Conservation (phyloP, 2,797 vertebrate genomes). For the Hemibagrus guttatus region DNA sequence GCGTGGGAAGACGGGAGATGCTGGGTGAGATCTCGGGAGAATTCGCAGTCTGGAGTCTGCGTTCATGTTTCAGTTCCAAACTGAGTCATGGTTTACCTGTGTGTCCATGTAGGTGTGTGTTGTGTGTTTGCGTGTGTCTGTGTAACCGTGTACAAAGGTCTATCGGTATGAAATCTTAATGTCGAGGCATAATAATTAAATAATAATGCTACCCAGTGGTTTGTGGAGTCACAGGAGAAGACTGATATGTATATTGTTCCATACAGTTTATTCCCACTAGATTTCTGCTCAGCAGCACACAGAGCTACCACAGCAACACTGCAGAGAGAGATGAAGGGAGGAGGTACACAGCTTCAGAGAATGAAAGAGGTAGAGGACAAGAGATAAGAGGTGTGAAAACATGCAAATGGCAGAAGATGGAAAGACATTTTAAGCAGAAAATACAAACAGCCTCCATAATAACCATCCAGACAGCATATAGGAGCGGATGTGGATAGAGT, state of each 20-base stretch:
- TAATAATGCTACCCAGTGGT: slow-evolving; percentile 20
- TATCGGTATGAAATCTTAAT: slow-evolving; percentile 5
- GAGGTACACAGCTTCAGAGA: slow-evolving; percentile 14
- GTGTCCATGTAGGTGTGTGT: slow-evolving; percentile 22
- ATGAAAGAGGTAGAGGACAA: slow-evolving; percentile 16
- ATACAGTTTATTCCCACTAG: slow-evolving; percentile 22
- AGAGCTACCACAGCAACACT: neutral
- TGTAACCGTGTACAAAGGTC: neutral
- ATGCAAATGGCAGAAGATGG: slow-evolving; percentile 19
- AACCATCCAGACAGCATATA: slow-evolving; percentile 1
- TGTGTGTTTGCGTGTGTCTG: neutral
- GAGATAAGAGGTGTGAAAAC: slow-evolving; percentile 28
- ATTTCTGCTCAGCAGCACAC: slow-evolving; percentile 1
- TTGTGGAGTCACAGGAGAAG: neutral
- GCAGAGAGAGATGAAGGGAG: slow-evolving; percentile 6
- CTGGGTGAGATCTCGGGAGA: slow-evolving; percentile 45
- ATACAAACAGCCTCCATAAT: neutral
- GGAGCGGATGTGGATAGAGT: slow-evolving; percentile 38
- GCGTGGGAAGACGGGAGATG: slow-evolving; percentile 41
- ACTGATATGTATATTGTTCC: slow-evolving; percentile 14
- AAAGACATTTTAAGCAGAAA: slow-evolving; percentile 5
- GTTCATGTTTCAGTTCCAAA: slow-evolving; percentile 64
- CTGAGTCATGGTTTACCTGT: slow-evolving; percentile 69
- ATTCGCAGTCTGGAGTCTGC: slow-evolving; percentile 49
- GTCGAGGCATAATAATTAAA: slow-evolving; percentile 17